Evolutionary conservation across 2,888 invertebrate genomes (phyloP), one percentile per base, ranked within the genome.

Genomic region (Galerucella calmariensis): DNA sequence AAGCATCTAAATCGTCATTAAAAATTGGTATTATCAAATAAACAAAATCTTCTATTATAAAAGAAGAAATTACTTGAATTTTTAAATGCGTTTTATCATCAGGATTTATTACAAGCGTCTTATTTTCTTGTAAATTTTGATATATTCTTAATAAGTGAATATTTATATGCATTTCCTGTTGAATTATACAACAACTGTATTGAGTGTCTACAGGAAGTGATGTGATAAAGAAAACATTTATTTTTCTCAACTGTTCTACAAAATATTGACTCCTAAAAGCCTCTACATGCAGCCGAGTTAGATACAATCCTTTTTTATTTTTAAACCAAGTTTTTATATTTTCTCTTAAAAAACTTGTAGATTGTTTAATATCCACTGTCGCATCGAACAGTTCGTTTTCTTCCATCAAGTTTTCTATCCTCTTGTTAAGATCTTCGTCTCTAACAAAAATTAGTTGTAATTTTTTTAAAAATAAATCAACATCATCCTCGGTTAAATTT

Each of bases 271-370:
- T 59, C 9, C 27, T 10, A 0, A 59, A 59, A 20, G 59, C 59
- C 20, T 27, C 27, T 27, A 59, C 59, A 12, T 59, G 20, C 11
- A 27, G 59, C 0, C 24, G 11, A 24, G 59, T 59, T 2, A 20
- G 59, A 59, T 59, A 59, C 20, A 20, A 20, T 24, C 59, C 59
- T 6, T 59, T 59, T 24, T 59, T 59, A 59, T 27, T 27, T 27
- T 27, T 59, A 59, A 59, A 59, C 59, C 59, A 59, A 27, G 11
- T 59, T 59, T 59, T 59, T 12, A 59, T 27, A 27, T 59, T 27
- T 59, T 59, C 27, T 3, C 3, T 27, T 27, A 59, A 27, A 27
- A 59, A 59, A 59, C 9, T 59, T 12, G 24, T 27, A 20, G 27
- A 20, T 12, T 24, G 10, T 59, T 59, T 27, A 20, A 59, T 12